Percentiles rank a stretch among this genome's conserved stretches.
Conservation (phyloP, 1,140 invertebrate genomes). For the Sycobia sp. region DNA sequence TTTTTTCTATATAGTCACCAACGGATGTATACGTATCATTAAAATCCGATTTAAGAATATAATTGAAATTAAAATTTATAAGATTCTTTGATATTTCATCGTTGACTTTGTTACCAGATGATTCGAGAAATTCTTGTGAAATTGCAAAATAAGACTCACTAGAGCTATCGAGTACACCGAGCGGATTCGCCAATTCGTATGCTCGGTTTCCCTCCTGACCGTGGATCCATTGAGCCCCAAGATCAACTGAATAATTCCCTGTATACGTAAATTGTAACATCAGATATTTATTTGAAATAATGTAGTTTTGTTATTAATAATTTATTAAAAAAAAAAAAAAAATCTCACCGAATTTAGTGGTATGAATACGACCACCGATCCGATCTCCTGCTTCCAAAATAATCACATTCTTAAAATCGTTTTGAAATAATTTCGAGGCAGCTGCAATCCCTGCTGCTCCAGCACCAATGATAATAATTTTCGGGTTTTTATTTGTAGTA, state of each 20-base stretch:
- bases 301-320: no score
- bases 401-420: constrained; percentile 60
- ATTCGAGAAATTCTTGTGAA: constrained; percentile 60
- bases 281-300: no score
- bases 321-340: no score
- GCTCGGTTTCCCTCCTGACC: constrained; percentile 75
- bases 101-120: constrained; percentile 30
- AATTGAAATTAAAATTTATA: constrained; percentile 40
- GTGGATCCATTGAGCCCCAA: constrained; percentile 86
- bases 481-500: constrained; percentile 34
- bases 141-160: constrained; percentile 50
- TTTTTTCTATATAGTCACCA: constrained; percentile 56
- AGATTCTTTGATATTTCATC: constrained; percentile 2
- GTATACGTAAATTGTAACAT: no score
- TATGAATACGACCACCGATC: constrained; percentile 66
- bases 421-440: constrained; percentile 59
- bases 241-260: constrained; percentile 69
- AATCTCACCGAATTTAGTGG: constrained; percentile 57
- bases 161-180: constrained; percentile 34
- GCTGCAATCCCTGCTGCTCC: constrained; percentile 68
- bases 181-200: constrained; percentile 65
- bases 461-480: constrained; percentile 66
- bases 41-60: constrained; percentile 33
- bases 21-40: constrained; percentile 46
- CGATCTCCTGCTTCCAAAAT: constrained; percentile 68